A percentile compares a stretch with the other conserved stretches of the same genome.
Evolutionary conservation across 2,888 invertebrate species (phyloP).

Genomic region (Gari tellinella): DNA sequence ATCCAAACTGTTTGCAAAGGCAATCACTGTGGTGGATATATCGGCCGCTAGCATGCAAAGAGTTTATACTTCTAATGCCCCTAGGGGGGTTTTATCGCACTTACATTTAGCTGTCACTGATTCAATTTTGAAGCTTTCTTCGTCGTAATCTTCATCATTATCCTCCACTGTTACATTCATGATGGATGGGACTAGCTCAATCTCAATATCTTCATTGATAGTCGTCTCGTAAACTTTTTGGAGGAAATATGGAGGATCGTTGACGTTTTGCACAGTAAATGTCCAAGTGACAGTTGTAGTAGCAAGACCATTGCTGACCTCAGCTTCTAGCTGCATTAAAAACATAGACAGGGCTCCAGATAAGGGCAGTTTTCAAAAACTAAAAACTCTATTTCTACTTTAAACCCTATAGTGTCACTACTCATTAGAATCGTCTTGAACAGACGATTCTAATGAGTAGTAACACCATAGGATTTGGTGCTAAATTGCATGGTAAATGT

Average conservation of each 20-base stretch:
- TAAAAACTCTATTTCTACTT: no score
- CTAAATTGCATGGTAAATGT: slow-evolving; percentile 26
- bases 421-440: no score
- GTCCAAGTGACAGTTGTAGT: slow-evolving; percentile 32
- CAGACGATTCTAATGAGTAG: no score
- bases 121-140: slow-evolving; percentile 25
- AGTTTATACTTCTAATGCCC: no score
- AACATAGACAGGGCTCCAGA: no score
- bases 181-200: background rate
- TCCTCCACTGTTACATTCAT: slow-evolving; percentile 28
- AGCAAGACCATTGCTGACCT: slow-evolving; percentile 39
- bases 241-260: slow-evolving; percentile 48
- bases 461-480: no score
- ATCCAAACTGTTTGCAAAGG: no score
- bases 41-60: no score
- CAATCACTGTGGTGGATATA: no score
- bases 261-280: slow-evolving; percentile 39
- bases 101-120: slow-evolving; percentile 26
- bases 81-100: no score
- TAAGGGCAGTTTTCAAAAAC: no score
- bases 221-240: slow-evolving; percentile 17
- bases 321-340: slow-evolving; percentile 35
- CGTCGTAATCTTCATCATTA: slow-evolving; percentile 25
- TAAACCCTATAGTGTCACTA: no score
- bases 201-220: slow-evolving; percentile 10